Evolutionary conservation across 2,888 invertebrate genomes (phyloP), one percentile per base, ranked within the genome.

Genomic region (Lasioglossum calceatum): DNA sequence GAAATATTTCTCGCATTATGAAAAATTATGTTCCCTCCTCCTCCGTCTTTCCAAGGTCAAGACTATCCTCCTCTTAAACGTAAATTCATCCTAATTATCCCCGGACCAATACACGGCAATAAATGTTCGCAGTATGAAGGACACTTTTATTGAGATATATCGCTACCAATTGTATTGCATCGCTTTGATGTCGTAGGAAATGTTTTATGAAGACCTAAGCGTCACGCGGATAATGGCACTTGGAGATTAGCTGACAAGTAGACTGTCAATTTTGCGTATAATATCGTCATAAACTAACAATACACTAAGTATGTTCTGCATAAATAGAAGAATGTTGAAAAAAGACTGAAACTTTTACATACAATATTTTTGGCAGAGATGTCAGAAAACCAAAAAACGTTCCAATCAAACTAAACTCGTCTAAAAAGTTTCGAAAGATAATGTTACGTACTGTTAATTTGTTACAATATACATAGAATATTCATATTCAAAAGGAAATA

Each of bases 201-300:
- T 77, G 88, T 83, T 83, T 70, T 70, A 74, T 54, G 80, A 44
- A 44, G 58, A 88, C 81, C 85, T 89, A 86, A 84, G 84, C 70
- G 77, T 80, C 84, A 67, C 74, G 72, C 79, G 80, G 75, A 83
- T 87, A 90, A 90, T 90, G 90, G 90, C 90, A 90, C 90, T 90
- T 90, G 5, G 75, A 89, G 82, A 81, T 88, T 74, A 61, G 32
- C 67, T 67, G 81, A 71, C 54, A 36, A 36, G 12, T 70, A 42
- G 39, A 70, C 70, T n/a, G 70, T 42, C 39, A 39, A 70, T 70
- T 39, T 70, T 70, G 39, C 67, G 67, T 32, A 0, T 7, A 19
- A 36, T 19, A 36, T 61, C 32, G 5, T 32, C 2, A 16, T 32
- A 1, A 16, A 27, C 4, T 12, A 16, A 61, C 12, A 0, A 23